Base-by-base conservation (phyloP, 2,113 vertebrate species). In the Proterorhinus semilunaris region DNA sequence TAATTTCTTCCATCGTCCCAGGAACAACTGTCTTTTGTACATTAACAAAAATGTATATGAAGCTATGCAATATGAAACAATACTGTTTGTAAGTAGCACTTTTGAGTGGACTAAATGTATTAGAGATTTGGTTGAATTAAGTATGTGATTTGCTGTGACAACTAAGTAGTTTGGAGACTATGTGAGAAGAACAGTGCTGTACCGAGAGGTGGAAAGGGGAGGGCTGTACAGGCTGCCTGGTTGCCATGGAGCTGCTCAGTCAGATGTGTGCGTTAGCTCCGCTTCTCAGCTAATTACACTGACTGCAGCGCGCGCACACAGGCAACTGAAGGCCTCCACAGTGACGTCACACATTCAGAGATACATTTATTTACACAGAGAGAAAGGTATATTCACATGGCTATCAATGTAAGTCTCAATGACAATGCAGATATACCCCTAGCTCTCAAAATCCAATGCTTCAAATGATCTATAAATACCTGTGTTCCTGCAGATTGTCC, bases 201-300 rank as follows among this genome's bases (percentile, higher is more conserved):
- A 61, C 65, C 79, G 65, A 21, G 66, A 47, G 45, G 54, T 50
- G 63, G 51, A 45, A 45, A 51, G 54, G 57, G 61, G 50, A 55
- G 83, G 73, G 86, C 83, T 87, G 83, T 79, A 75, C 82, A 81
- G 84, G 75, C 73, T 76, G 74, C 71, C 84, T 85, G 75, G 91
- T 92, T 92, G 88, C 91, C 89, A 92, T 91, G 91, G 90, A 89
- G 89, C 88, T 81, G 71, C 89, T 91, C 88, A 85, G 87, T 80
- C 87, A 84, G 85, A 85, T 85, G 88, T 87, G 85, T 87, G 82
- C 83, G 83, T 86, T 84, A 83, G 88, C 86, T 82, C 73, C 79
- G 75, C 82, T 82, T 77, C 86, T 89, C 86, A 75, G 84, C 82
- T 91, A 91, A 91, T 91, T 86, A 88, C 79, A 79, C 83, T 83